These are phyloP conservation scores for Cyaniris semiargus DNA, from an alignment of 2,888 invertebrate genomes.

Conservation along the genomic window DNA sequence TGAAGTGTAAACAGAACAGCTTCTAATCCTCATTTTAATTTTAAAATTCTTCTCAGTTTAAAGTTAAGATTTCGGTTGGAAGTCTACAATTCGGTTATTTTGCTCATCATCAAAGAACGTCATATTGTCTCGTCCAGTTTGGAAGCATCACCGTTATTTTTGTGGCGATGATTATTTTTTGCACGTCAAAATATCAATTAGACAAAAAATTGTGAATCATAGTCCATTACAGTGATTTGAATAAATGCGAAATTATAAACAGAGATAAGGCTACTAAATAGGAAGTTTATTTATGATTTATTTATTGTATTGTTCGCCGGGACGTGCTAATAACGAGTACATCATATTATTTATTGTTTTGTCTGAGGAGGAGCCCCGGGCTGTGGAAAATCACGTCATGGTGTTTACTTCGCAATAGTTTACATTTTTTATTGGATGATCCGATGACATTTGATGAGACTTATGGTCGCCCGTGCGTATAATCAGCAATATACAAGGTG, in stretches of 20 bases:
- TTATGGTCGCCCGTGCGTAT: not conserved
- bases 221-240: not conserved
- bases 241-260: conserved; percentile 16
- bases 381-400: conserved; percentile 2
- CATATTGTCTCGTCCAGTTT: not conserved
- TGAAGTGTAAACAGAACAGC: too few species aligned
- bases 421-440: not conserved
- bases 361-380: not conserved
- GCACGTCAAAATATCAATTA: conserved; percentile 12
- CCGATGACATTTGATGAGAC: not conserved
- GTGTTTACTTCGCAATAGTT: conserved; percentile 12
- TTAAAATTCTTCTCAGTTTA: not conserved
- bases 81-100: too few species aligned
- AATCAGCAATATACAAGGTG: too few species aligned
- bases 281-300: conserved; percentile 13
- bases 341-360: conserved; percentile 4
- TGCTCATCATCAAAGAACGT: not conserved
- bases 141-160: conserved; percentile 14
- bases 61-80: not conserved
- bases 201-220: conserved; percentile 8
- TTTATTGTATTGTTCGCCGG: not conserved
- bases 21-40: too few species aligned
- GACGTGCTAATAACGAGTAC: conserved; percentile 4
- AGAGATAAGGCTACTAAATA: conserved; percentile 6
- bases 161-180: not conserved